A percentile compares a stretch with the other conserved stretches of the same genome.
Evolutionary conservation across 1,140 invertebrate species (phyloP).

Genomic region (Oryctes rhinoceros): DNA sequence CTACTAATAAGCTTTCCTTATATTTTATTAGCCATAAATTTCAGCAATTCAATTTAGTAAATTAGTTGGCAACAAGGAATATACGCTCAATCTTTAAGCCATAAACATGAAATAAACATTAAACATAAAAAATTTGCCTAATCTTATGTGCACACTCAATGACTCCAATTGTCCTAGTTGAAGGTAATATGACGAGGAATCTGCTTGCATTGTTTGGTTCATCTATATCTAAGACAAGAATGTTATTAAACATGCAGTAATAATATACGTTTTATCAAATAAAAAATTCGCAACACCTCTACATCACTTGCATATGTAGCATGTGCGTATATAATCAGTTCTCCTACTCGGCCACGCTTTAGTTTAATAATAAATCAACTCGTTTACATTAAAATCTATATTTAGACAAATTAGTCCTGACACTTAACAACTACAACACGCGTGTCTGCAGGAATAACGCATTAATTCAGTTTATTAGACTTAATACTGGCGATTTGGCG

Average conservation of each 20-base stretch:
- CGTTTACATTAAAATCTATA: constrained; percentile 38
- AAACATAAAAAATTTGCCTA: too few relatives aligned
- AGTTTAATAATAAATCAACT: constrained; percentile 35
- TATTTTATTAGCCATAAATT: too few relatives aligned
- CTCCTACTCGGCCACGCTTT: constrained; percentile 15
- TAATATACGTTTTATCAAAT: background rate
- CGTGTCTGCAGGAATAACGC: constrained; percentile 27
- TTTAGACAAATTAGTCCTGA: constrained; percentile 35
- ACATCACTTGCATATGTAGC: background rate
- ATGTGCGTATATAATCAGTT: background rate
- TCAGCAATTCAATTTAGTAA: too few relatives aligned
- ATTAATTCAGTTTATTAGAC: constrained; percentile 33
- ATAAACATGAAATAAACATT: too few relatives aligned
- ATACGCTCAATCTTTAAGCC: too few relatives aligned
- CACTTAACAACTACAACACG: constrained; percentile 34
- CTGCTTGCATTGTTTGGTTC: background rate
- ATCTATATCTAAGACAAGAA: background rate
- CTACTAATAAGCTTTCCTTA: too few relatives aligned
- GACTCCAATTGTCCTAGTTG: background rate
- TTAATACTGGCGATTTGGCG: constrained; percentile 15
- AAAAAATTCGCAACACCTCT: background rate
- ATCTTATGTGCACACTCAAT: too few relatives aligned
- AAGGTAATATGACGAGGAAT: background rate
- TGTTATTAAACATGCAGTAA: background rate
- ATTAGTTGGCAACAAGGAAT: too few relatives aligned